Evolutionary conservation across 2,797 vertebrate genomes (phyloP), one percentile per base, ranked within the genome.

Genomic region (Phalloptychus januarius): DNA sequence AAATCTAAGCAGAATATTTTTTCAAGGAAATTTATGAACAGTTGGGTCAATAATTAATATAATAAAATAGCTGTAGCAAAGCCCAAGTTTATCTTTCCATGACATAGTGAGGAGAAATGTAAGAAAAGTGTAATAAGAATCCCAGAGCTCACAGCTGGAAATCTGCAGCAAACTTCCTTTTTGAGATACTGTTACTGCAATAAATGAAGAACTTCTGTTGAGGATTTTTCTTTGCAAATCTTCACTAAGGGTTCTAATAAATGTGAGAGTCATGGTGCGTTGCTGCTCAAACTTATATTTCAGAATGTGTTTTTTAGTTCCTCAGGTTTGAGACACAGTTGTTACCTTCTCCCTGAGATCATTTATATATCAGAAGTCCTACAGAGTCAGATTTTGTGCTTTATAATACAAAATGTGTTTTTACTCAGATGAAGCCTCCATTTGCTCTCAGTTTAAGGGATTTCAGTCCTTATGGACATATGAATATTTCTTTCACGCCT

Each of bases 401-500:
- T 36, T 40, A 16, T 33, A 45, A 7, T 1, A 1, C 45, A 46
- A 78, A 2, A 79, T 31, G 54, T 44, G 12, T 40, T 31, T 63
- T 4, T n/a, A 25, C 44, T 44, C 65, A 69, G 25, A 69, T 75
- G 2, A 76, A 75, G 36, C 67, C n/a, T 63, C 4, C 12, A 42
- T 83, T 78, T 81, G 31, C 2, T 76, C 31, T 80, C 61, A 50
- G 20, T 72, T 7, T 7, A 77, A 48, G 65, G 31, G 54, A n/a
- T 72, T 25, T 13, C 52, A 54, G 38, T 76, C 48, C 15, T 81
- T 46, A 71, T 79, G 20, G 79, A n/a, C 6, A n/a, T 79, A 20
- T 0, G 70, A 80, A 83, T 75, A 54, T 81, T 84, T 72, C 10
- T 83, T 73, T 86, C 23, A 18, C 31, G 20, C 69, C 75, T 52